These are phyloP conservation scores for Plebejus argus DNA, from an alignment of 2,888 invertebrate species.

Conservation along the genomic window DNA sequence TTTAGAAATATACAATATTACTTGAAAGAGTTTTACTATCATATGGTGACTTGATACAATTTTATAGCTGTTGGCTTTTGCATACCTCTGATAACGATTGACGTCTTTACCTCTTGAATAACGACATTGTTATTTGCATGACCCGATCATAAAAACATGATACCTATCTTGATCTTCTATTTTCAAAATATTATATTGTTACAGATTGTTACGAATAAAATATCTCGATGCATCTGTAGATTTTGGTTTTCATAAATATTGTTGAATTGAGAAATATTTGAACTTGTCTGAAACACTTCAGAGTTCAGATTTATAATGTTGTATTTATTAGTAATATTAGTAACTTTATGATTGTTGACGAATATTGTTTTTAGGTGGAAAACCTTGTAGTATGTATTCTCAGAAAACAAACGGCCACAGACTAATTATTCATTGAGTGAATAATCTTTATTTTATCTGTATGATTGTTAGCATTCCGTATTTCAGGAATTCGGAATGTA, in stretches of 20 bases:
- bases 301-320: not conserved
- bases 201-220: not conserved
- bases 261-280: not conserved
- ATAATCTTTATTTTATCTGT: constrained; percentile 44
- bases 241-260: not conserved
- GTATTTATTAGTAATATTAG: not conserved
- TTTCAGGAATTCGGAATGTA: constrained; percentile 59
- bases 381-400: constrained; percentile 9
- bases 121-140: not conserved
- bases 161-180: not conserved
- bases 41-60: not conserved
- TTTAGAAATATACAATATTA: no score
- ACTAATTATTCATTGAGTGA: constrained; percentile 29
- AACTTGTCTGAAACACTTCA: not conserved
- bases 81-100: constrained; percentile 15
- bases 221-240: not conserved
- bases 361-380: not conserved
- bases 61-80: not conserved
- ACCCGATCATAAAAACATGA: constrained; percentile 1
- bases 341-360: not conserved
- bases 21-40: constrained; percentile 3
- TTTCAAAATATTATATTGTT: not conserved
- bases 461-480: constrained; percentile 59
- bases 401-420: not conserved
- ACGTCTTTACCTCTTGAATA: not conserved